phyloP scores from a whole-genome alignment of 2,113 vertebrate genomes.

The Cathartes aura region DNA sequence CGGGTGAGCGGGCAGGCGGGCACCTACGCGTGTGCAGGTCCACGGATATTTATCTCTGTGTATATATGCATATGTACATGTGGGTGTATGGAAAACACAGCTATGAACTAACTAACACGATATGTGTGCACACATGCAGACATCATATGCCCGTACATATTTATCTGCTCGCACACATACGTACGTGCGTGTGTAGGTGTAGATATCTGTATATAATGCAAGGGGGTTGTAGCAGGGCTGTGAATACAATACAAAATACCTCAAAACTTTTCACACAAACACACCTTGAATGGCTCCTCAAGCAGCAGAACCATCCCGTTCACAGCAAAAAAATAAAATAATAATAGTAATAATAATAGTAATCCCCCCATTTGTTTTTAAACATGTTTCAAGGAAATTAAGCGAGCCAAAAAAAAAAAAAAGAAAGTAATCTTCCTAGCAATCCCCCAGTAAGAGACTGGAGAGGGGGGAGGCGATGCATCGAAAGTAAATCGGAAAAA shows the following conservation, averaged over 20 bases:
- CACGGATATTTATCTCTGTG: neutral
- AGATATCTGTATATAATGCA: neutral
- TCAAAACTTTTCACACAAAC: neutral
- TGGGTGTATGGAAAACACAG: neutral
- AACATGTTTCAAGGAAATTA: neutral
- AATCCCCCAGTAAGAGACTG: neutral
- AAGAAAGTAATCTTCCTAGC: neutral
- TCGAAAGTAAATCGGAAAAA: rapidly evolving
- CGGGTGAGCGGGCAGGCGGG: neutral
- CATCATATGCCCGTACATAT: rapidly evolving
- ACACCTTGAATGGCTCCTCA: neutral
- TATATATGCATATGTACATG: neutral
- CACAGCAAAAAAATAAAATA: neutral
- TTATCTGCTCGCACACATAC: neutral
- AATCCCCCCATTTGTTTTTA: neutral
- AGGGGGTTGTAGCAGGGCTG: neutral
- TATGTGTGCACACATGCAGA: neutral
- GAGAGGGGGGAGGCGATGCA: neutral
- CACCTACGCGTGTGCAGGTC: neutral
- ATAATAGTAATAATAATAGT: too few species aligned
- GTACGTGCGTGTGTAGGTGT: neutral
- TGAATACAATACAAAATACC: neutral
- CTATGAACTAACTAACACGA: neutral
- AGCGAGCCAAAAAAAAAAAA: neutral
- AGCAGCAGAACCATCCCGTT: neutral